A percentile compares a stretch with the other conserved stretches of the same genome.
Evolutionary conservation across 2,888 invertebrate species (phyloP).

Genomic region (Lithophane socia): DNA sequence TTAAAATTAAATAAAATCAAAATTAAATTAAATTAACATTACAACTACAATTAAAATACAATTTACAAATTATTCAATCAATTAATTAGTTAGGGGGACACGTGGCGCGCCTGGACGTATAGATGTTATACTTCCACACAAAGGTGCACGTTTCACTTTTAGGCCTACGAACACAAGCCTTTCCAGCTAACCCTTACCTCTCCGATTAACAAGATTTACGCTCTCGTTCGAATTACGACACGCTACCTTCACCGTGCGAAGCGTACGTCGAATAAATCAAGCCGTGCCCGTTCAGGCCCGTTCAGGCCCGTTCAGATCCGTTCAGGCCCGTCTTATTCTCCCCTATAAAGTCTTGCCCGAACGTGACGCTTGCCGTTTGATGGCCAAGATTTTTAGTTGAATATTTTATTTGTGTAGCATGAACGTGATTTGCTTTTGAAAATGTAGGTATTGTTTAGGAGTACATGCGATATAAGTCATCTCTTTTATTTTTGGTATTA

Average conservation of each 20-base stretch:
- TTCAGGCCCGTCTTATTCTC: conserved; percentile 75
- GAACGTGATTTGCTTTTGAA: conserved; percentile 56
- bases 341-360: conserved; percentile 72
- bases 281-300: conserved; percentile 70
- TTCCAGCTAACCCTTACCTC: conserved; percentile 57
- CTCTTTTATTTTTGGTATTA: neutral
- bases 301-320: conserved; percentile 67
- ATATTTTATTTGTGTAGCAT: conserved; percentile 65
- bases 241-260: conserved; percentile 75
- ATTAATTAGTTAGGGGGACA: too few relatives aligned
- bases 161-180: neutral
- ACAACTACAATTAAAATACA: too few relatives aligned
- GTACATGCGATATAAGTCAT: neutral
- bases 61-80: too few relatives aligned
- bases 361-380: conserved; percentile 77
- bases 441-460: conserved; percentile 18
- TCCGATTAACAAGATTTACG: conserved; percentile 77
- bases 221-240: conserved; percentile 79
- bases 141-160: neutral
- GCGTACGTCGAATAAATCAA: conserved; percentile 82
- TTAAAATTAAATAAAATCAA: too few relatives aligned
- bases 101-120: too few relatives aligned
- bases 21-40: too few relatives aligned
- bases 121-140: too few relatives aligned
- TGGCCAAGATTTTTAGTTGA: conserved; percentile 56